These are phyloP conservation scores for Tamias sibiricus DNA, from an alignment of 2,113 vertebrate species.

Conservation along the genomic window DNA sequence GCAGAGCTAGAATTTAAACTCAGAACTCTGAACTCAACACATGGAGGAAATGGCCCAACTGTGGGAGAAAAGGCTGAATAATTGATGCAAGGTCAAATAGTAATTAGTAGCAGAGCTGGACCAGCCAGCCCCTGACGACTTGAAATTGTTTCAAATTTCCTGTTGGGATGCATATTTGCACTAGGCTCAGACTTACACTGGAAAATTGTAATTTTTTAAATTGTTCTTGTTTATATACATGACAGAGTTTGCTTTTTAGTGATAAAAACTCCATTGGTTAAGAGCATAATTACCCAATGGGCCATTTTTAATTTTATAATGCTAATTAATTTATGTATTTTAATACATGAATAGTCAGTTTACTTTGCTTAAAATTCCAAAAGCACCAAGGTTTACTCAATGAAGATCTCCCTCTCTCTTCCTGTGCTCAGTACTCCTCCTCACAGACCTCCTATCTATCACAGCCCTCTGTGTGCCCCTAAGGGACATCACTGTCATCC, in stretches of 20 bases:
- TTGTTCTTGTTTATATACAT: background rate
- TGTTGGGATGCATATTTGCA: background rate
- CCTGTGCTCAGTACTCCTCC: background rate
- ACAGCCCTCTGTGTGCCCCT: background rate
- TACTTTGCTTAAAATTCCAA: background rate
- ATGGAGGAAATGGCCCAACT: fast-evolving
- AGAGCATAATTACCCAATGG: background rate
- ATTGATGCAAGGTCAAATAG: background rate
- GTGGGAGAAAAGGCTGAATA: fast-evolving
- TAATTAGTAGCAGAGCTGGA: fast-evolving
- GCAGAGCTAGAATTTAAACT: background rate
- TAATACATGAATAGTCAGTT: background rate
- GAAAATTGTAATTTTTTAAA: background rate
- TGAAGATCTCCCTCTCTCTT: no score
- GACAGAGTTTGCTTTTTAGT: background rate
- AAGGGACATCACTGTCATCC: background rate
- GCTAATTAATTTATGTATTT: background rate
- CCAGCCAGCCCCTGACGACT: fast-evolving
- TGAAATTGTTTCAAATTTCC: background rate
- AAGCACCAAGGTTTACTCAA: background rate
- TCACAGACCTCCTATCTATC: fast-evolving
- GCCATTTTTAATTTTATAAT: background rate
- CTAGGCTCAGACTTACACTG: background rate
- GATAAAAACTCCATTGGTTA: background rate
- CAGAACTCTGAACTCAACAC: background rate